Percentiles rank a stretch among this genome's conserved stretches.
These are phyloP conservation scores for Nannobrachium achirus DNA, from an alignment of 2,113 vertebrate genomes.

Conservation along the genomic window DNA sequence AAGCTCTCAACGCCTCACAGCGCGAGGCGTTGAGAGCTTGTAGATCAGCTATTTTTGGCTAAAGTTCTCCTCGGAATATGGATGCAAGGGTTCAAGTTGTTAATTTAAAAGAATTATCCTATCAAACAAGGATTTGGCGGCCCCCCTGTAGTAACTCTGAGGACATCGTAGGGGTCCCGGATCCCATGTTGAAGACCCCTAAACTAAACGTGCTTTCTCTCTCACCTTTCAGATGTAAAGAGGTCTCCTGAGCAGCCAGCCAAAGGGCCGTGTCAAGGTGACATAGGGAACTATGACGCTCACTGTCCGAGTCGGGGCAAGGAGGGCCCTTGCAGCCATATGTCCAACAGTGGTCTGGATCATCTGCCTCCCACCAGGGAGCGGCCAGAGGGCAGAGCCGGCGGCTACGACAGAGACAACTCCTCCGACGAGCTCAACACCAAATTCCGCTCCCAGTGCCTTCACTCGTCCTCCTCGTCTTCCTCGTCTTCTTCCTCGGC, in stretches of 20 bases:
- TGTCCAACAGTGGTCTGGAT: conserved; percentile 30
- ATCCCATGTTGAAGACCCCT: too few species aligned
- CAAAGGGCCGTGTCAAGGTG: conserved; percentile 48
- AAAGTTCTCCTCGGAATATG: too few species aligned
- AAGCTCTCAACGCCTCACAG: too few species aligned
- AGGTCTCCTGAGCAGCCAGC: conserved; percentile 47
- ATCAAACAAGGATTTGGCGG: too few species aligned
- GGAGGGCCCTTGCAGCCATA: conserved; percentile 32
- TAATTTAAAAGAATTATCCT: too few species aligned
- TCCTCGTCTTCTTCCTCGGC: conserved; percentile 82
- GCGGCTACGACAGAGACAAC: conserved; percentile 58
- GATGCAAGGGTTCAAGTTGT: too few species aligned
- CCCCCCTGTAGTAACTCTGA: too few species aligned
- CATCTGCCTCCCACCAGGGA: conserved; percentile 8
- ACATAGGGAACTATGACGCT: conserved; percentile 34
- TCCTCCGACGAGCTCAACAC: conserved; percentile 81
- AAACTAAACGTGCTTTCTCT: background rate
- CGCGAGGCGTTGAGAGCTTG: too few species aligned
- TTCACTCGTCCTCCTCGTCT: conserved; percentile 81
- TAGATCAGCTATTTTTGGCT: too few species aligned
- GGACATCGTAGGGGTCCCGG: too few species aligned
- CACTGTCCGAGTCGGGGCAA: conserved; percentile 30
- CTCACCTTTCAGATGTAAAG: conserved; percentile 65
- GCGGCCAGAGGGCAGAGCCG: conserved; percentile 7
- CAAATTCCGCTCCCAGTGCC: conserved; percentile 81